These are phyloP conservation scores for Glaucidium brasilianum DNA, from an alignment of 2,113 vertebrate genomes.

Conservation along the genomic window DNA sequence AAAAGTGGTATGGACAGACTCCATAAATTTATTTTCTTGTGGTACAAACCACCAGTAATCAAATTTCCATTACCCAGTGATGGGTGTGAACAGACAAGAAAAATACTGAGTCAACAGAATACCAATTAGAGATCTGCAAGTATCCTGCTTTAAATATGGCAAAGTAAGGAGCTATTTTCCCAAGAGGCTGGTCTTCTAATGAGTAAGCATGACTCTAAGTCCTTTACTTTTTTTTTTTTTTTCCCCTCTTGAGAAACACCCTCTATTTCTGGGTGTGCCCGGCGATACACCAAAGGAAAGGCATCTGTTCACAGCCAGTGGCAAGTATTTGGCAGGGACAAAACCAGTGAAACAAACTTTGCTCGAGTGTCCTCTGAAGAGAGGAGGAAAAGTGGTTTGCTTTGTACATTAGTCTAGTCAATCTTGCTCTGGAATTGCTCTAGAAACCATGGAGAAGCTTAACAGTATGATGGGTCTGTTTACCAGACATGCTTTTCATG, in stretches of 20 bases:
- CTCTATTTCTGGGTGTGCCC: background rate
- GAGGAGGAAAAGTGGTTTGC: background rate
- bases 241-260: background rate
- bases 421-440: background rate
- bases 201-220: background rate
- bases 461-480: background rate
- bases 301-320: background rate
- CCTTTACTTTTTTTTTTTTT: background rate
- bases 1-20: background rate
- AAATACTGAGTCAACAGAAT: background rate
- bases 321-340: background rate
- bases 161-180: background rate
- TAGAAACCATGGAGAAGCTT: background rate
- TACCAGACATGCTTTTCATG: background rate
- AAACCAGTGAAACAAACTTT: background rate
- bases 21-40: background rate
- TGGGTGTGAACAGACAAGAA: background rate
- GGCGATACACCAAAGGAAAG: background rate
- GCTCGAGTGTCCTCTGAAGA: background rate
- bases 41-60: slow-evolving; percentile 11
- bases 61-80: background rate
- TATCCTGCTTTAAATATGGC: background rate
- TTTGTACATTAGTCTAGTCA: background rate
- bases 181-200: background rate
- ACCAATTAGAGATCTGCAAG: background rate